Evolutionary conservation across 2,797 vertebrate species (phyloP).

Genomic region (Falco peregrinus): DNA sequence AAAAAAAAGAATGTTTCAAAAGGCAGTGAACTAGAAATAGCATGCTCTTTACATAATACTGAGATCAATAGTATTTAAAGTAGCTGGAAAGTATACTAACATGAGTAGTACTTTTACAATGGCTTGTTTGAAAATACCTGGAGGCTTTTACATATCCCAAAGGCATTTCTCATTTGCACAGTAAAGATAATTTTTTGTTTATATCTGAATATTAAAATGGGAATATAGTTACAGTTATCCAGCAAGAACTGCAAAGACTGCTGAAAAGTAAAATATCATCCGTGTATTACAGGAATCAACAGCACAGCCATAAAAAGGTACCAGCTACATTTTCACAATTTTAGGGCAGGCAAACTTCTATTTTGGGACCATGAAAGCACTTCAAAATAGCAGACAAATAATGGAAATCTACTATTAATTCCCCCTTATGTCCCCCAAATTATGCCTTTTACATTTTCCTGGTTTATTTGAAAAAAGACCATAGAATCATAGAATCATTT

Average conservation of each 20-base stretch:
- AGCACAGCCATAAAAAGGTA: conserved; percentile 18
- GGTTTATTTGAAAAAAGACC: background rate
- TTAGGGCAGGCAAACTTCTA: conserved; percentile 53
- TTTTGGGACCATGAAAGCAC: conserved; percentile 46
- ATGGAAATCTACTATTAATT: background rate
- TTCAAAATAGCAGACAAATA: conserved; percentile 29
- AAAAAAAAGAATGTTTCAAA: conserved; percentile 56
- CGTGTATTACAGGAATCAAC: conserved; percentile 40
- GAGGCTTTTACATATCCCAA: conserved; percentile 77
- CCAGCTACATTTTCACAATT: conserved; percentile 42
- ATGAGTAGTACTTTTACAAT: conserved; percentile 72
- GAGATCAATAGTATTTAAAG: conserved; percentile 85
- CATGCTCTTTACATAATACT: conserved; percentile 76
- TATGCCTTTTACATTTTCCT: background rate
- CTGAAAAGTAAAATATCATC: conserved; percentile 63
- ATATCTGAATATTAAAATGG: conserved; percentile 79
- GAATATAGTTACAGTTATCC: conserved; percentile 66
- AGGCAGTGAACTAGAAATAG: conserved; percentile 72
- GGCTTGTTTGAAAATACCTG: conserved; percentile 80
- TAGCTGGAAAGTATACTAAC: conserved; percentile 75
- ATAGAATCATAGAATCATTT: no score
- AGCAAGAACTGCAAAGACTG: conserved; percentile 70
- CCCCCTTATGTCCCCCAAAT: background rate
- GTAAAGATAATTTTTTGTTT: conserved; percentile 82
- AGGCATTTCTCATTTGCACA: conserved; percentile 83